Conservation (phyloP, 2,888 invertebrate genomes). For the Leptinotarsa peninsularis region DNA sequence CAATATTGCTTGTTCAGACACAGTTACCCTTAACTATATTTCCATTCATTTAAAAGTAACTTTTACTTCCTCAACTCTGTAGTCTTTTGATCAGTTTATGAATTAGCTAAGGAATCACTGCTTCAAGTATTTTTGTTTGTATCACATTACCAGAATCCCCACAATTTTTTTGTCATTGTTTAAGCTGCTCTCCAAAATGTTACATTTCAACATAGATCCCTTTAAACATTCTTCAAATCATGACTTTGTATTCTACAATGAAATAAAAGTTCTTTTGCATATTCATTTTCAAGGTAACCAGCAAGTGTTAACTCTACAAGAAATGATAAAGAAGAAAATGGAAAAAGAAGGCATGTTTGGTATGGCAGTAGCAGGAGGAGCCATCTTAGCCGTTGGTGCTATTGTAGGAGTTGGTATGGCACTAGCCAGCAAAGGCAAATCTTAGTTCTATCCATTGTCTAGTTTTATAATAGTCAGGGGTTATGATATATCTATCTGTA, state of each 20-base stretch:
- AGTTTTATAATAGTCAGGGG: conserved; percentile 34
- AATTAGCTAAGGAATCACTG: no score
- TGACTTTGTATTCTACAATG: not conserved
- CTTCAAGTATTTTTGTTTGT: no score
- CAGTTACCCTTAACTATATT: no score
- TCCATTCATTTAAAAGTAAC: no score
- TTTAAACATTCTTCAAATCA: not conserved
- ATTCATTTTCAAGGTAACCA: conserved; percentile 72
- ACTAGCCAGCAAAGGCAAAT: conserved; percentile 67
- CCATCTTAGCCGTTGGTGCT: conserved; percentile 86
- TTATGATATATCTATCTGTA: conserved; percentile 20
- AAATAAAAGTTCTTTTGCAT: no score
- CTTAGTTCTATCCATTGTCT: conserved; percentile 43
- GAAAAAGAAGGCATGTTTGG: conserved; percentile 91
- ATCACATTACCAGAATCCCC: no score
- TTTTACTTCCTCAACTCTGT: no score
- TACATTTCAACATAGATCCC: no score
- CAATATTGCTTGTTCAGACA: no score
- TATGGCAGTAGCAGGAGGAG: conserved; percentile 89
- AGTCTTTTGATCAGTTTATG: no score
- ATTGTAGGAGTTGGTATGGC: conserved; percentile 87
- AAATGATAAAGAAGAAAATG: conserved; percentile 88
- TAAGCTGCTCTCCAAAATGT: no score
- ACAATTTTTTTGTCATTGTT: no score
- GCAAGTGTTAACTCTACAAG: conserved; percentile 80